Evolutionary conservation across 1,140 invertebrate genomes (phyloP), one percentile per base, ranked within the genome.

Genomic region (Artemia franciscana): DNA sequence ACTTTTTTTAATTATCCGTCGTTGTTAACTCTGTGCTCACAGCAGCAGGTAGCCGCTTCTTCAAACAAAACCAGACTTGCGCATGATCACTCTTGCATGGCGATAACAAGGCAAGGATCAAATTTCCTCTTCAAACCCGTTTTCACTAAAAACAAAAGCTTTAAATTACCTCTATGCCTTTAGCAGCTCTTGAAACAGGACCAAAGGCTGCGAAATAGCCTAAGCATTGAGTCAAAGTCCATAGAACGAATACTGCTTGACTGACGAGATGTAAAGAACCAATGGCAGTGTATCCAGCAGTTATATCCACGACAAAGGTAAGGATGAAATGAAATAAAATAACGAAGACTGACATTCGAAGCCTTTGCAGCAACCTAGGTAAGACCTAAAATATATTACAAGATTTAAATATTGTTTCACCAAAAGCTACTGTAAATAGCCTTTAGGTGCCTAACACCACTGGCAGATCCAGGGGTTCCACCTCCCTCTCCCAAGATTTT

Each of bases 201-300:
- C 66, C 75, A 71, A 91, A 92, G 26, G 88, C 78, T 70, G 87
- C 88, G 59, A 91, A 76, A 73, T 91, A 92, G 63, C 84, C 83
- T 0, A 88, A 72, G 0, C 88, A 88, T 9, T 92, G 74, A 2
- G 82, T 81, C 5, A 88, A 78, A 15, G 71, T 68, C 72, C 86
- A 91, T 26, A 86, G 78, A 21, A 88, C 72, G 66, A 83, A 84
- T 64, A 88, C 72, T 5, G 72, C 65, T 62, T 75, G 73, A 57
- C 72, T 71, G 15, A 72, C 66, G 57, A 75, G 66, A 18, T 73
- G 64, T 27, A 69, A 60, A 3, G 65, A 82, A 78, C 73, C 71
- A 39, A 74, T 73, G 23, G 76, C 73, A 23, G 71, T 67, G 62
- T 73, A 74, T 18, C 76, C 76, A 12, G 76, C 73, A 25, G 86